Base-by-base conservation (phyloP, 2,797 vertebrate genomes). In the Falco biarmicus region DNA sequence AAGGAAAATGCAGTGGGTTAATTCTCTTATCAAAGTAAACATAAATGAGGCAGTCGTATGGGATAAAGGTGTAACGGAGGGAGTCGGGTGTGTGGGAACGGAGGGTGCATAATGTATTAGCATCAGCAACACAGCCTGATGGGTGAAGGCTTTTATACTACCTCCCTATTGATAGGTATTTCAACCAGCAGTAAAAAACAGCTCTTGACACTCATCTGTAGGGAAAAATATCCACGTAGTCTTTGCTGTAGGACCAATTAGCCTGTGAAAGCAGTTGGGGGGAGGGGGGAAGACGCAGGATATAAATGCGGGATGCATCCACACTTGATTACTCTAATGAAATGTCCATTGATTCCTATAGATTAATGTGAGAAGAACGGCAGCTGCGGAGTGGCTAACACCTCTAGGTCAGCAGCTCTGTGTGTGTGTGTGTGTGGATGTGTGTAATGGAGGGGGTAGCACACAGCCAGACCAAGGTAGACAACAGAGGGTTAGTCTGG, bases 271-370 rank as follows among this genome's bases (percentile, higher is more conserved):
- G 97, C 96, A 96, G 96, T 71, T 43, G 93, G 87, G 95, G 94
- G 95, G 86, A 95, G 95, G 96, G 92, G 83, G 92, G 79, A 34
- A 74, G 91, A 83, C 77, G 57, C 91, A 83, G 97, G 96, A 97
- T 98, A 98, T 98, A 98, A 98, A 98, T 98, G 97, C 97, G 95
- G 96, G 97, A 97, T 97, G 98, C 97, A 98, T 98, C 98, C 97
- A 97, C 98, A 98, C 98, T 98, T 98, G 98, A 98, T 98, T 98
- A 98, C 98, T 98, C 98, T 98, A 98, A 98, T 98, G 98, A 98
- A 99, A 98, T 98, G 98, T 98, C 98, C 98, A 98, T 98, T 98
- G 98, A 98, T 98, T 98, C 97, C 97, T 97, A 98, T 97, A 97
- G 98, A 98, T 98, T 98, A 98, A 98, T 98, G 98, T 98, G 98